A percentile compares a stretch with the other conserved stretches of the same genome.
These are phyloP conservation scores for Drosophila vallismaia DNA, from an alignment of 2,888 invertebrate species.

Conservation along the genomic window DNA sequence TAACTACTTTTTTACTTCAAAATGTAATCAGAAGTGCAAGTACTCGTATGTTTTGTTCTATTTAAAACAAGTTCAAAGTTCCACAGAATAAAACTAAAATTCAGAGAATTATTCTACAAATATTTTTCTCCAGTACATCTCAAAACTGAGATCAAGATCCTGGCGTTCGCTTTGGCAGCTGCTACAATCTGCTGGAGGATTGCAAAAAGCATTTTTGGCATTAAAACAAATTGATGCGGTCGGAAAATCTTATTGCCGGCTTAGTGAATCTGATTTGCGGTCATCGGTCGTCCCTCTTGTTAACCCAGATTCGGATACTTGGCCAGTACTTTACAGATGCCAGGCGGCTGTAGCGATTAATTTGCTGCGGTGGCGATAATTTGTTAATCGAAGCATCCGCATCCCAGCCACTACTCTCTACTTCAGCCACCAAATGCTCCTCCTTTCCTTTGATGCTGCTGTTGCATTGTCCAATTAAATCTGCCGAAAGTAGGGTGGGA, in stretches of 20 bases:
- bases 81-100: too few relatives aligned
- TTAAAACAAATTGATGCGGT: conserved; percentile 52
- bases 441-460: conserved; percentile 11
- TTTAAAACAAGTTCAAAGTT: too few relatives aligned
- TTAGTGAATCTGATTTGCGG: conserved; percentile 78
- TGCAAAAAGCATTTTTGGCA: conserved; percentile 33
- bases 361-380: conserved; percentile 68
- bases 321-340: conserved; percentile 49
- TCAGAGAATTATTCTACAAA: too few relatives aligned
- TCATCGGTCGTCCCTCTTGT: conserved; percentile 59
- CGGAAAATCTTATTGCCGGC: conserved; percentile 58
- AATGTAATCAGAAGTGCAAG: too few relatives aligned
- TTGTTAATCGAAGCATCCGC: conserved; percentile 63
- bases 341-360: conserved; percentile 62
- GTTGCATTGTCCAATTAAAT: conserved; percentile 58
- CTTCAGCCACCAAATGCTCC: conserved; percentile 12
- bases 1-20: too few relatives aligned
- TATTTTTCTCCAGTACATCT: conserved; percentile 4
- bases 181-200: conserved; percentile 68
- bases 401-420: conserved; percentile 24
- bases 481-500: conserved; percentile 69
- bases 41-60: too few relatives aligned
- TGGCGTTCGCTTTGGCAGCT: conserved; percentile 47
- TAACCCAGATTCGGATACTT: conserved; percentile 61
- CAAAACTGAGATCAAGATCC: conserved; percentile 14